A percentile compares a stretch with the other conserved stretches of the same genome.
Evolutionary conservation across 1,140 invertebrate species (phyloP).

Genomic region (Drosophila hydei): DNA sequence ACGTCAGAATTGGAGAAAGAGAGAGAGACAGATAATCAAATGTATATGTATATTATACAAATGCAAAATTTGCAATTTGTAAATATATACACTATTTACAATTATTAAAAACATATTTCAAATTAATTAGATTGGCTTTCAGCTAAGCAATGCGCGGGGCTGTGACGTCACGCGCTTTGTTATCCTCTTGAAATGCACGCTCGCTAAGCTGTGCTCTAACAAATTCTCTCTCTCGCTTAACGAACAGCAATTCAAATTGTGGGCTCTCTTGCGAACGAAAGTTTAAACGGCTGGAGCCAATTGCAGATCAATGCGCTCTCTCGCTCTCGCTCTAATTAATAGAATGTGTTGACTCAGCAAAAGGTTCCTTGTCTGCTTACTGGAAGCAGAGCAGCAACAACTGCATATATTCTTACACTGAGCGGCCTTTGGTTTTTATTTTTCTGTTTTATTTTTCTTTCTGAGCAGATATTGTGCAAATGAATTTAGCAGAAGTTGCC

Average conservation of each 20-base stretch:
- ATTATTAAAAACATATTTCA: no score
- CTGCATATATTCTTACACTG: not conserved
- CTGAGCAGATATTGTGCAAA: not conserved
- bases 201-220: not conserved
- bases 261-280: not conserved
- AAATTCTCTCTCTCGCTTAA: not conserved
- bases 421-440: constrained; percentile 4
- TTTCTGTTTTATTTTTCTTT: not conserved
- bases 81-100: no score
- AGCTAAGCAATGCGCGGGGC: not conserved
- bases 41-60: no score
- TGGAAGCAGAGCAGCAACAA: not conserved
- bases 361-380: not conserved
- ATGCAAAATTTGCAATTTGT: no score
- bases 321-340: not conserved
- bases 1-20: no score
- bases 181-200: not conserved
- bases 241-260: not conserved
- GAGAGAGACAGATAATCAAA: no score
- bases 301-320: not conserved
- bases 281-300: not conserved
- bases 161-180: not conserved
- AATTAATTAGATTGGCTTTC: not conserved
- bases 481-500: not conserved
- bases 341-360: not conserved